A percentile compares a stretch with the other conserved stretches of the same genome.
Conservation (phyloP, 2,797 vertebrate genomes). For the Hyperoplus immaculatus region DNA sequence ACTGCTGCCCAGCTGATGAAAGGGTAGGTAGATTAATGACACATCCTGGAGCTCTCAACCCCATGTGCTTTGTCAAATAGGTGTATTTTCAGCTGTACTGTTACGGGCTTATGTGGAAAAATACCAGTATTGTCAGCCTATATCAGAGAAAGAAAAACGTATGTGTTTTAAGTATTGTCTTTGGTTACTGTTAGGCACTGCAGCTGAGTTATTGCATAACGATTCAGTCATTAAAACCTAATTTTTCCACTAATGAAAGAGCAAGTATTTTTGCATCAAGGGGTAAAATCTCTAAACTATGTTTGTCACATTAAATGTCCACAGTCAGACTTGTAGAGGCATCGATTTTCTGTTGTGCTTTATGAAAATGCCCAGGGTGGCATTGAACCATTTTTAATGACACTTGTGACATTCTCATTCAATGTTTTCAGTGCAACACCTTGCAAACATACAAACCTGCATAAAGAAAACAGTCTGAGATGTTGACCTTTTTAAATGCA, state of each 20-base stretch:
- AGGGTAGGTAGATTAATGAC: constrained; percentile 84
- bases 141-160: neutral
- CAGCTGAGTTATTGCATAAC: neutral
- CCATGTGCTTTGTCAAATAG: neutral
- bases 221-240: neutral
- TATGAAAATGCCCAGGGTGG: no score
- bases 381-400: neutral
- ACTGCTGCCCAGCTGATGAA: constrained; percentile 99
- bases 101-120: neutral
- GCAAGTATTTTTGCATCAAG: neutral
- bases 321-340: no score
- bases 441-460: neutral
- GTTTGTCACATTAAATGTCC: neutral
- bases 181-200: neutral
- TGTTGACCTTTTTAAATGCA: neutral
- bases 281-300: no score
- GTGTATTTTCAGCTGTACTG: neutral
- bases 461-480: neutral
- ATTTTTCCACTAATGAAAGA: neutral
- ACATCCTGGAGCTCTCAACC: neutral
- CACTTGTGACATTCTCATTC: neutral
- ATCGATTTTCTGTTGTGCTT: neutral
- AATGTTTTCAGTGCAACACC: neutral
- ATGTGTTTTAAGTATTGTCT: neutral
- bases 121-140: neutral